These are phyloP conservation scores for Halichondria panicea DNA, from an alignment of 37 sponge, comb jelly and placozoan genomes.

Conservation along the genomic window DNA sequence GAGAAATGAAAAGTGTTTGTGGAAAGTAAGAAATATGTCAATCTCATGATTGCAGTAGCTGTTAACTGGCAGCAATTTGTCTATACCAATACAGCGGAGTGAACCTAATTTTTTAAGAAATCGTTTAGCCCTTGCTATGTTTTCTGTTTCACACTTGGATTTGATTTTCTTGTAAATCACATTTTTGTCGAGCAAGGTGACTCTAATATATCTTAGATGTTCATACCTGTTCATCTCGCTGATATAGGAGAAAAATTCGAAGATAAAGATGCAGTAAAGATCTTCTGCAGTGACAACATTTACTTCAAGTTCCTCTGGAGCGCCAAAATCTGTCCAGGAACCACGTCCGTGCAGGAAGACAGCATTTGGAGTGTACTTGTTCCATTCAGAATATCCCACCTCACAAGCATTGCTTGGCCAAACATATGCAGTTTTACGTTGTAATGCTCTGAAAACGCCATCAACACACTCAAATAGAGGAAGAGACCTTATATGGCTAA, in stretches of 20 bases:
- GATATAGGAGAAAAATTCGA: conserved; percentile 23
- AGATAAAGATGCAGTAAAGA: conserved; percentile 37
- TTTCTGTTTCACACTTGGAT: too few relatives aligned
- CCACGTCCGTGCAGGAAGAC: conserved; percentile 37
- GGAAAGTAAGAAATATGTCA: conserved; percentile 26
- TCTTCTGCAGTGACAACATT: conserved; percentile 11
- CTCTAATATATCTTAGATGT: conserved; percentile 48
- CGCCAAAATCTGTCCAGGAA: conserved; percentile 23
- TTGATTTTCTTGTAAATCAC: not conserved
- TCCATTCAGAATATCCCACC: conserved; percentile 31
- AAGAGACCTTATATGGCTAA: conserved; percentile 11
- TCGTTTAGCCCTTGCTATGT: not conserved
- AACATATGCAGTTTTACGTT: conserved; percentile 11
- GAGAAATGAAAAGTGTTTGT: conserved; percentile 17
- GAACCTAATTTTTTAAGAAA: conserved; percentile 4
- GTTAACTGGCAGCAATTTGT: conserved; percentile 10
- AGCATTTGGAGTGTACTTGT: not conserved
- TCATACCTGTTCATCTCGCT: conserved; percentile 24
- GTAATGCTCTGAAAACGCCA: conserved; percentile 10
- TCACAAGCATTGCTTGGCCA: conserved; percentile 34
- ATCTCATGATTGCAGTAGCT: conserved; percentile 18
- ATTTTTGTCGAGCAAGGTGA: not conserved
- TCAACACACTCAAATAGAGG: conserved; percentile 49
- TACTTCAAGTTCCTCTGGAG: conserved; percentile 7
- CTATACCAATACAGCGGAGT: conserved; percentile 35